A percentile compares a stretch with the other conserved stretches of the same genome.
Conservation (phyloP, 2,113 vertebrate genomes). For the Peromyscus polionotus region DNA sequence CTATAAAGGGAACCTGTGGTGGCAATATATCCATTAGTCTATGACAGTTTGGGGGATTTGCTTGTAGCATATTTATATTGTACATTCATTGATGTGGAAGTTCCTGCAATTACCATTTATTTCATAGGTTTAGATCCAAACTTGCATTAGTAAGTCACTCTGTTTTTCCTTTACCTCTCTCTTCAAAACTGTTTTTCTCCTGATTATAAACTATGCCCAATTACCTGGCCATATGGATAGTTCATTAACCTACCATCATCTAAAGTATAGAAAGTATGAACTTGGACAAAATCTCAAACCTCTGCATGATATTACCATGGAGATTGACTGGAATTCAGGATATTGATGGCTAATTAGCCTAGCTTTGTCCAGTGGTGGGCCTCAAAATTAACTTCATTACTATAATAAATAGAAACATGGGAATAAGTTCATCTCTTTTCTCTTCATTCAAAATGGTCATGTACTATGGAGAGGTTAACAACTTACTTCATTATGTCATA, state of each 20-base stretch:
- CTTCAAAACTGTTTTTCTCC: not conserved
- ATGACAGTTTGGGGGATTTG: not conserved
- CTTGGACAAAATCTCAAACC: not conserved
- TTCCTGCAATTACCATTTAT: not conserved
- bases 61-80: not conserved
- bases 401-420: not conserved
- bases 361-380: not conserved
- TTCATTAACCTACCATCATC: not conserved
- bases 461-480: not conserved
- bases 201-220: not conserved
- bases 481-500: not conserved
- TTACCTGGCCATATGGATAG: not conserved
- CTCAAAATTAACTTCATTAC: not conserved
- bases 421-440: not conserved
- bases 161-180: not conserved
- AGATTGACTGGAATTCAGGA: not conserved
- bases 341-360: not conserved
- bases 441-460: not conserved
- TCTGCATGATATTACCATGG: not conserved
- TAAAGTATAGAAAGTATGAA: slow-evolving; percentile 3
- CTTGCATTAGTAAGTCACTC: not conserved
- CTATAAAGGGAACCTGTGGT: not conserved
- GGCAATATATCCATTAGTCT: too few relatives aligned
- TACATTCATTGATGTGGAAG: not conserved
- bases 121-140: not conserved